Evolutionary conservation across 2,797 vertebrate species (phyloP), one percentile per base, ranked within the genome.

Genomic region (Serranus cabrilla): DNA sequence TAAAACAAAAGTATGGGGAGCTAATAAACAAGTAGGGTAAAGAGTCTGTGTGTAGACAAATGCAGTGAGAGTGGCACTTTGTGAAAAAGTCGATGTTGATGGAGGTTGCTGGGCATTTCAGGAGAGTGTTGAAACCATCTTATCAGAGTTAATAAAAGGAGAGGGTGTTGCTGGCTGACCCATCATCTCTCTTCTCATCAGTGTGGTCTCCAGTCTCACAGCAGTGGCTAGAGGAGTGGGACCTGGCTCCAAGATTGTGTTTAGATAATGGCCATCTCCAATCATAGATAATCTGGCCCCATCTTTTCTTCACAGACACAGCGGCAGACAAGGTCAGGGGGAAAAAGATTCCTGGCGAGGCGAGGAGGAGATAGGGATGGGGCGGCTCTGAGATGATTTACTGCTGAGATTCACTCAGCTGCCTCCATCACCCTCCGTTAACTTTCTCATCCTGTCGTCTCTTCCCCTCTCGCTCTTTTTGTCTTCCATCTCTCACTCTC

Each of bases 201-300:
- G 75, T 80, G 82, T 86, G 87, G 90, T 90, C 91, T 90, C 90
- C 69, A 87, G 86, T 84, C 85, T 84, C 86, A 82, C 78, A 77
- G 90, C 85, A 85, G 76, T 87, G 82, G 86, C 81, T 80, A 70
- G 81, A 92, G 85, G 73, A 91, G 86, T 86, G 88, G 93, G 89
- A 91, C 88, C 90, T 75, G 78, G 84, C 85, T 92, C 92, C 85
- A 81, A 95, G 95, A 95, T 95, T 95, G 94, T 95, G 95, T 95
- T 95, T 94, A 95, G 94, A 95, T 95, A 94, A 95, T 93, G 91
- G 92, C 92, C 92, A 93, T 94, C 94, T 95, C 94, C 94, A 95
- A 95, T 95, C 94, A 94, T 92, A 93, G 94, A 95, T 95, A 95
- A 95, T 95, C 93, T 94, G 91, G 91, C 91, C 91, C 90, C 92